phyloP scores from a whole-genome alignment of 2,888 invertebrate species.

The Stenurella melanura region DNA sequence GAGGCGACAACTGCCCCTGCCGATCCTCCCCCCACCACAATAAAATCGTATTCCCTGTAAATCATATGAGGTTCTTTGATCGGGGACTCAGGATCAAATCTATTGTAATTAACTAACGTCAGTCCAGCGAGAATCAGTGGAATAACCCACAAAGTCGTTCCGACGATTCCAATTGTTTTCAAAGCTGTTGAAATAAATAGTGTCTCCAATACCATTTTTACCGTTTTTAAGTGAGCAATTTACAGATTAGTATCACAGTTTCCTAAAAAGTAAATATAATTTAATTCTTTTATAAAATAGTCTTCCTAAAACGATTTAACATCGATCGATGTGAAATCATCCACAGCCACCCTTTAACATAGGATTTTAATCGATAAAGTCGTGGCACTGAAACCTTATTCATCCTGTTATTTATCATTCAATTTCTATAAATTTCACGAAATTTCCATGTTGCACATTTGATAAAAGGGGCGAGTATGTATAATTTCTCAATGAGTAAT shows the following conservation, averaged over 20 bases:
- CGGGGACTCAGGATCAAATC: constrained; percentile 86
- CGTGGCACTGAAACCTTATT: no score
- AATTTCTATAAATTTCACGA: no score
- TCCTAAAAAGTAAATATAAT: constrained; percentile 34
- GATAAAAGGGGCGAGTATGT: no score
- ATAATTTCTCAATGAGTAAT: no score
- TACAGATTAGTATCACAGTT: constrained; percentile 51
- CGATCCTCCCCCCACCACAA: constrained; percentile 90
- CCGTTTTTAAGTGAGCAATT: constrained; percentile 16
- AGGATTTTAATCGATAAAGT: no score
- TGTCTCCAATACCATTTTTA: constrained; percentile 83
- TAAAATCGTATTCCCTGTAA: constrained; percentile 84
- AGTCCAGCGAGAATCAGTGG: constrained; percentile 88
- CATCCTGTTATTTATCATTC: no score
- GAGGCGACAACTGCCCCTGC: constrained; percentile 91
- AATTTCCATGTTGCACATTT: no score
- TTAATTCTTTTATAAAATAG: constrained; percentile 19
- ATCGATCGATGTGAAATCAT: no score
- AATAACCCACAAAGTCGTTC: constrained; percentile 89
- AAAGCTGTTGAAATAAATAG: constrained; percentile 86
- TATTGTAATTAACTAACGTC: constrained; percentile 86
- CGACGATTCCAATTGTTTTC: constrained; percentile 84
- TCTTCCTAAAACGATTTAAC: no score
- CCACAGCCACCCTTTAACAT: no score
- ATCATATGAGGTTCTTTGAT: constrained; percentile 82